Evolutionary conservation across 30 jellyfish, hydroid and myxozoan genomes (phyloP).

Genomic region (Aurelia sp.): DNA sequence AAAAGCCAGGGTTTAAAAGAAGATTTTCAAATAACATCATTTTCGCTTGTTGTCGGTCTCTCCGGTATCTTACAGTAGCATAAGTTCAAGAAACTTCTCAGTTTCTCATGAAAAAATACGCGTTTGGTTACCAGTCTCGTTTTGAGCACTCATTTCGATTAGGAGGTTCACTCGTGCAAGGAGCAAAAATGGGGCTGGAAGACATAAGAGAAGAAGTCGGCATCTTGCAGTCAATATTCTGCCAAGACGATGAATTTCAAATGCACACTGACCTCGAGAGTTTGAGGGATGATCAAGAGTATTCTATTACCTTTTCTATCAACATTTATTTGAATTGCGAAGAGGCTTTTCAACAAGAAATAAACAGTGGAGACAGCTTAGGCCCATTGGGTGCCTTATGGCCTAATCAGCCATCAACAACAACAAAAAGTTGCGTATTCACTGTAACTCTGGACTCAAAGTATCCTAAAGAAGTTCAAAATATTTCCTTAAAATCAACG

Average conservation of each 20-base stretch:
- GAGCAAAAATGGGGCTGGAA: slow-evolving; percentile 15
- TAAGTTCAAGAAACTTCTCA: no score
- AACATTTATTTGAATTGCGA: neutral
- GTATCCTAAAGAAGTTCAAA: slow-evolving; percentile 23
- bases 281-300: neutral
- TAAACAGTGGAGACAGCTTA: neutral
- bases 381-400: neutral
- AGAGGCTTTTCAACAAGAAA: neutral
- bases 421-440: neutral
- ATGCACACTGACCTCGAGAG: slow-evolving; percentile 25
- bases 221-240: slow-evolving; percentile 46
- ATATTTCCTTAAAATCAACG: slow-evolving; percentile 20
- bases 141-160: no score
- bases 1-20: no score
- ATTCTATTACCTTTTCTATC: slow-evolving; percentile 29
- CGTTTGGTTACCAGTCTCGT: no score
- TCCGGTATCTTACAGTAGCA: no score
- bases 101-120: no score
- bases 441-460: slow-evolving; percentile 10
- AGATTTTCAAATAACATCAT: no score
- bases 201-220: slow-evolving; percentile 53
- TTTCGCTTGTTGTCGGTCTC: no score
- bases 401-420: neutral
- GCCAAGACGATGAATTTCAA: slow-evolving; percentile 67
- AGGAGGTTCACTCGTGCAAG: no score